These are phyloP conservation scores for Echeneis naucrates DNA, from an alignment of 2,797 vertebrate species.

Conservation along the genomic window DNA sequence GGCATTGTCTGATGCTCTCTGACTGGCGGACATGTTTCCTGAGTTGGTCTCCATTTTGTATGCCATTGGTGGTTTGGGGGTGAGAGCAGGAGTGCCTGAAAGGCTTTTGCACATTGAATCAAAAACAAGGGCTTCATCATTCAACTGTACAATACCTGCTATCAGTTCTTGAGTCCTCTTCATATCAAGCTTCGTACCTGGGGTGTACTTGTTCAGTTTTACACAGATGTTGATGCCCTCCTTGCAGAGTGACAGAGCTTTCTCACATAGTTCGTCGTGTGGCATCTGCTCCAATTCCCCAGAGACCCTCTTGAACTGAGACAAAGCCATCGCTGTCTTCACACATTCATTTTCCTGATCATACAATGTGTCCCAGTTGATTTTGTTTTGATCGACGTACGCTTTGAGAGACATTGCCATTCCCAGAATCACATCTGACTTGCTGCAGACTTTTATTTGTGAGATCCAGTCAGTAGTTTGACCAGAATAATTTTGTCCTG, in stretches of 20 bases:
- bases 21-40: neutral
- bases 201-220: neutral
- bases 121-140: neutral
- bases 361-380: neutral
- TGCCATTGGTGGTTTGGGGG: neutral
- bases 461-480: neutral
- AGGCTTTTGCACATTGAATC: neutral
- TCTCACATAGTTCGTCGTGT: neutral
- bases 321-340: neutral
- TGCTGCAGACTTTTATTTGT: neutral
- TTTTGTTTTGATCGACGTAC: neutral
- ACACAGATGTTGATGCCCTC: neutral
- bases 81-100: neutral
- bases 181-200: neutral
- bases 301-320: neutral
- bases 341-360: neutral
- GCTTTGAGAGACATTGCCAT: neutral
- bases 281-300: neutral
- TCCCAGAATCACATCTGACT: neutral
- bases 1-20: neutral
- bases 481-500: neutral
- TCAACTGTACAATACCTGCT: neutral
- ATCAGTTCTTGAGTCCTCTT: neutral
- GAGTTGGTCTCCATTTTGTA: neutral
- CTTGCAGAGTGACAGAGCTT: neutral